Conservation (phyloP, 2,888 invertebrate species). For the Pseudoips prasinana region DNA sequence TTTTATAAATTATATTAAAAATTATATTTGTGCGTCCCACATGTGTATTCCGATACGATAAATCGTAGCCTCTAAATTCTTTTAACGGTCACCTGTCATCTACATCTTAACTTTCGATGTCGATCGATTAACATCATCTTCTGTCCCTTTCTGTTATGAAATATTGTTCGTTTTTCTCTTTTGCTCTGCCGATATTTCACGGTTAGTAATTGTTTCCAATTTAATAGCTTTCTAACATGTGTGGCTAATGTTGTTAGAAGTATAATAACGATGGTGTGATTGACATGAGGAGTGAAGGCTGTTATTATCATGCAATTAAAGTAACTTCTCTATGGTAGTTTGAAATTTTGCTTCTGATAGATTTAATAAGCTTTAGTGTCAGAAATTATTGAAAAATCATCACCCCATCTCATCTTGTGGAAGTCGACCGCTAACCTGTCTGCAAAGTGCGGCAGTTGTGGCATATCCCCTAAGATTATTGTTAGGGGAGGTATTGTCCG, state of each 20-base stretch:
- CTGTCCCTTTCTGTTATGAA: constrained; percentile 19
- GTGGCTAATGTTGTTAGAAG: constrained; percentile 16
- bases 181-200: constrained; percentile 30
- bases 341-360: no score
- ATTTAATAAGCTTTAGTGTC: no score
- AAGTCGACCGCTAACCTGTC: no score
- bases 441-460: no score
- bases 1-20: no score
- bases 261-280: constrained; percentile 14
- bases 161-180: no score
- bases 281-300: not conserved
- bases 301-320: constrained; percentile 12
- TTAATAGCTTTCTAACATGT: constrained; percentile 43
- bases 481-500: no score
- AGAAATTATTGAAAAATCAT: no score
- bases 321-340: no score
- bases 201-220: constrained; percentile 40
- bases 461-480: no score
- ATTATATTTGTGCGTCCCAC: no score
- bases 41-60: constrained; percentile 19
- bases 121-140: constrained; percentile 44
- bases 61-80: constrained; percentile 40
- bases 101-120: constrained; percentile 64
- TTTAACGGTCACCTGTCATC: constrained; percentile 52
- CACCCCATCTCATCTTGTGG: no score